phyloP scores from a whole-genome alignment of 2,888 invertebrate genomes.

The Didymodactylos carnosus region DNA sequence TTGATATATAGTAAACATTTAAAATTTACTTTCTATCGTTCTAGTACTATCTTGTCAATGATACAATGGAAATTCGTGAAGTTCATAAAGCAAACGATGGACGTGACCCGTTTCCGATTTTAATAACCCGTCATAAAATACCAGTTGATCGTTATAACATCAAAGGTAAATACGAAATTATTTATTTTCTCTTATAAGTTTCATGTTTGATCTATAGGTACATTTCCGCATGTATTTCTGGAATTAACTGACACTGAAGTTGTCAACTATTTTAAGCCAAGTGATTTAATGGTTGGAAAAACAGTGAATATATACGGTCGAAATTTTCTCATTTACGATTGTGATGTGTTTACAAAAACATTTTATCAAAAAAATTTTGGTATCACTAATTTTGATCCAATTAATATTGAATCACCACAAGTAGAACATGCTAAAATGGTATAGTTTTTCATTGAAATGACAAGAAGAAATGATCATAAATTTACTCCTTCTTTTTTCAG shows the following conservation, averaged over 20 bases:
- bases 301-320: constrained; percentile 34
- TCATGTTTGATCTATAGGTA: too few relatives aligned
- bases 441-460: constrained; percentile 20
- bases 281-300: constrained; percentile 54
- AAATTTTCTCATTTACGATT: constrained; percentile 53
- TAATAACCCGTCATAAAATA: constrained; percentile 54
- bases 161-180: neutral
- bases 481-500: constrained; percentile 24
- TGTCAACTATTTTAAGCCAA: constrained; percentile 54
- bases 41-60: constrained; percentile 61
- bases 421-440: constrained; percentile 24
- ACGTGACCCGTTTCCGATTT: constrained; percentile 52
- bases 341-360: constrained; percentile 56
- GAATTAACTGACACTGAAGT: constrained; percentile 46
- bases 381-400: constrained; percentile 33
- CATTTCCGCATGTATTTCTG: constrained; percentile 3
- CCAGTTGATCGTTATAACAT: constrained; percentile 50
- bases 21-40: too few relatives aligned
- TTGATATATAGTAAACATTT: too few relatives aligned
- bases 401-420: constrained; percentile 25
- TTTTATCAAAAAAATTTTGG: constrained; percentile 45
- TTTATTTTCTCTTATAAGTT: neutral
- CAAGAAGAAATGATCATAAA: too few relatives aligned
- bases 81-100: constrained; percentile 51
- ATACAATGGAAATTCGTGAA: constrained; percentile 57